Evolutionary conservation across 2,797 vertebrate species (phyloP), one percentile per base, ranked within the genome.

Genomic region (Intellagama lesueurii): DNA sequence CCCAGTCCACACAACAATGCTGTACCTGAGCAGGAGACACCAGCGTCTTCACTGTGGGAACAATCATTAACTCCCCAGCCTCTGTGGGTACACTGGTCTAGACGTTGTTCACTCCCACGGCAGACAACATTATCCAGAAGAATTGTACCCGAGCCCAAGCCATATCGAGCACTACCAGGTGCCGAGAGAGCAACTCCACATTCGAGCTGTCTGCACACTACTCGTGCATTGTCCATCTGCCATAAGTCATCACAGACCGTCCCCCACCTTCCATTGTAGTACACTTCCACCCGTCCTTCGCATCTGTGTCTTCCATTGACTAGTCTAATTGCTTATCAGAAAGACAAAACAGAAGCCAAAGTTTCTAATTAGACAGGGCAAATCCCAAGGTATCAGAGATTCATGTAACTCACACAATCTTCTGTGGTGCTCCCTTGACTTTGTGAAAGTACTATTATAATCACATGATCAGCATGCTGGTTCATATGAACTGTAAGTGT

Each of bases 171-270:
- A 0, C 7, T 83, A 7, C 77, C 24, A 0, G 0, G 7, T 28
- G 94, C 93, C 35, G 78, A 72, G 3, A 93, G 0, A 69, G 94
- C 92, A 17, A 0, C 4, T 75, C 95, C 96, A 28, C 96, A 96
- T 1, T 78, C 73, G 86, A 95, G 86, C 86, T 96, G 91, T 76
- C 91, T 93, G 93, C 95, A 96, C 66, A 96, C 95, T 0, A 96
- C 95, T 47, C 49, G 26, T 14, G 93, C 95, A 0, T 95, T 83
- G 0, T 49, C 2, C 0, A 88, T 2, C 83, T 94, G 91, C 96
- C 95, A 96, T 17, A 0, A 52, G 70, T 96, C 95, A 0, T 96
- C 95, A 19, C 96, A 96, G 0, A 96, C 90, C 0, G 95, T 96
- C 2, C 95, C 95, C 26, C 0, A 49, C 0, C 0, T 16, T 8